These are phyloP conservation scores for Valencia hispanica DNA, from an alignment of 2,797 vertebrate genomes.

Conservation along the genomic window DNA sequence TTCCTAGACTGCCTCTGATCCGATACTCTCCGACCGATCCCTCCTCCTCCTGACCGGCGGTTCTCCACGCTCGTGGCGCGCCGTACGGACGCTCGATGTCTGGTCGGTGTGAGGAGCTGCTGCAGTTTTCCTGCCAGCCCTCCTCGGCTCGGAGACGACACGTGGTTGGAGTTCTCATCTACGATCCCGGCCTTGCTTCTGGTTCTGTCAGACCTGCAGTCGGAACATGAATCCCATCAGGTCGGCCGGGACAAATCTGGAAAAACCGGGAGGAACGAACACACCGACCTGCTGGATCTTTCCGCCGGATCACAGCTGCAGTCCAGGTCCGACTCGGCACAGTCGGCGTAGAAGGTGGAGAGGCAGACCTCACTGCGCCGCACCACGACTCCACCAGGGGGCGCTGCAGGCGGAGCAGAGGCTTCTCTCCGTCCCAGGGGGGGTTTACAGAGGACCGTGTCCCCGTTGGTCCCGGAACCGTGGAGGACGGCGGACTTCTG, in stretches of 20 bases:
- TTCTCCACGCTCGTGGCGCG: conserved; percentile 80
- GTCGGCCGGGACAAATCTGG: neutral
- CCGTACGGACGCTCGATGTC: conserved; percentile 64
- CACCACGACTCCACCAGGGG: conserved; percentile 59
- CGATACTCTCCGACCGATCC: conserved; percentile 37
- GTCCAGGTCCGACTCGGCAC: conserved; percentile 64
- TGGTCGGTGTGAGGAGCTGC: conserved; percentile 89
- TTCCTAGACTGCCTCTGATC: conserved; percentile 83
- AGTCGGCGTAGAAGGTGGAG: conserved; percentile 82
- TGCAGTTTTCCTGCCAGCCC: conserved; percentile 88
- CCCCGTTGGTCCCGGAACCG: conserved; percentile 48
- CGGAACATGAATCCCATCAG: neutral
- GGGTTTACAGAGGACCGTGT: conserved; percentile 54
- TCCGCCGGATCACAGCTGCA: conserved; percentile 57
- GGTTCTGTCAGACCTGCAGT: conserved; percentile 48
- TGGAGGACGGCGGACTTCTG: conserved; percentile 57
- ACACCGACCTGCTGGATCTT: conserved; percentile 70
- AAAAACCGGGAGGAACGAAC: neutral
- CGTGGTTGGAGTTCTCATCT: conserved; percentile 83
- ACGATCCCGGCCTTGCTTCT: conserved; percentile 63
- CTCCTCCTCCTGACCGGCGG: conserved; percentile 54
- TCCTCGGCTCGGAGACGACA: conserved; percentile 76
- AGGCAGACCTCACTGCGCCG: conserved; percentile 76
- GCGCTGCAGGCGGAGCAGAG: conserved; percentile 28
- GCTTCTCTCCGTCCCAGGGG: conserved; percentile 54